Evolutionary conservation across 2,797 vertebrate genomes (phyloP), one percentile per base, ranked within the genome.

Genomic region (Dromococcyx pavoninus): DNA sequence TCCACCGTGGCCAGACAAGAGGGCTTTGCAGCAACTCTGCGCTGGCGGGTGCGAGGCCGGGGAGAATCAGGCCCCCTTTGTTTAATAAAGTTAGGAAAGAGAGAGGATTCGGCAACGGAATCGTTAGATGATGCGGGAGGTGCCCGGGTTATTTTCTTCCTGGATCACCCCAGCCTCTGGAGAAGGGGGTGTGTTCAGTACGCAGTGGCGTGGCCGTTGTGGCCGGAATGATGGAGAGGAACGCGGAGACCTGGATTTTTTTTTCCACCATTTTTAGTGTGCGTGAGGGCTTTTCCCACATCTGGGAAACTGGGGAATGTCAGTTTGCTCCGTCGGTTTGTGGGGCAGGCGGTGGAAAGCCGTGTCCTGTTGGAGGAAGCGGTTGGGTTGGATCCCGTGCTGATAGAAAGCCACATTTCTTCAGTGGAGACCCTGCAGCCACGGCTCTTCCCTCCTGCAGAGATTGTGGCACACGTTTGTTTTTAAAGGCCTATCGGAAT

Each of bases 21-120:
- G 32, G 30, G 77, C 67, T 85, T 44, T 56, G 91, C 74, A 32
- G 46, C 73, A 15, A 0, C 74, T 35, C 62, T 6, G 28, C 5
- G 0, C 65, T 13, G 27, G 12, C 5, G 79, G 84, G 88, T 64
- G 89, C 54, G 18, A 75, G 80, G 91, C 88, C 16, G 1, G 2
- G 46, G 87, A 95, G 94, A 91, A 94, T 89, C 58, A 92, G 95
- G 79, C 83, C 80, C 89, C 94, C 91, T 97, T 96, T 97, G 96
- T 97, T 95, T 86, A 46, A 78, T 91, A 89, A 91, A 94, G 89
- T 95, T 89, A 50, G 72, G 46, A 76, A 83, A 84, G 83, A 51
- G 83, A 51, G 65, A 24, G 24, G 73, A n/a, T 65, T 78, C 33
- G 4, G 73, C 23, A 21, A 76, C 66, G 1, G 48, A 33, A 83